A percentile compares a stretch with the other conserved stretches of the same genome.
These are phyloP conservation scores for Podarcis siculus DNA, from an alignment of 2,797 vertebrate species.

Conservation along the genomic window DNA sequence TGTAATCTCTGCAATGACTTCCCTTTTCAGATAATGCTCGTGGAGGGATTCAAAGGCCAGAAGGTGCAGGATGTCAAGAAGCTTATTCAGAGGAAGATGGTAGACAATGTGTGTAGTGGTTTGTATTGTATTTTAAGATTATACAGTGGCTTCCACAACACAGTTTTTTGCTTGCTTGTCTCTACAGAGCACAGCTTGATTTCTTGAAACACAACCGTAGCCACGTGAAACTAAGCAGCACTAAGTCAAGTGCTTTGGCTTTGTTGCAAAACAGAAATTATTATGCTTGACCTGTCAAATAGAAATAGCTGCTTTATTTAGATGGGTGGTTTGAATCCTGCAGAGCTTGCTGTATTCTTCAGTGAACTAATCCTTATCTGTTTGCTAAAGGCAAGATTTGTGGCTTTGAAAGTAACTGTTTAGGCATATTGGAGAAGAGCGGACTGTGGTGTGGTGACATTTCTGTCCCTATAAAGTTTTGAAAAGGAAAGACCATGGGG, in stretches of 20 bases:
- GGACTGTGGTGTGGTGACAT: background rate
- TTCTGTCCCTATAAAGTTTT: background rate
- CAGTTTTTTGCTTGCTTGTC: background rate
- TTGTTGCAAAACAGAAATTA: background rate
- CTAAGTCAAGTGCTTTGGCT: background rate
- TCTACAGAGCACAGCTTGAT: constrained; percentile 2
- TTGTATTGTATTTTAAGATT: background rate
- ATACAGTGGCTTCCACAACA: background rate
- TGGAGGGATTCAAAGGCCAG: constrained; percentile 91
- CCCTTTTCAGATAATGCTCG: constrained; percentile 90
- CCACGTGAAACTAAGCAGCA: background rate
- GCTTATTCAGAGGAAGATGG: constrained; percentile 91
- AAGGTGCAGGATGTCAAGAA: constrained; percentile 98
- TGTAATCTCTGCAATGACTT: background rate
- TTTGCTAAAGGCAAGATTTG: background rate
- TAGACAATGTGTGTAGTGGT: constrained; percentile 82
- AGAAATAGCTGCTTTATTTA: background rate
- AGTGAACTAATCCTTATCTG: background rate
- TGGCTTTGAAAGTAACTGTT: background rate
- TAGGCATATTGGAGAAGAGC: background rate
- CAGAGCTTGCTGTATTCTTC: background rate
- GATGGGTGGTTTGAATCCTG: background rate
- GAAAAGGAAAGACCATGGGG: background rate
- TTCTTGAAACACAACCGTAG: background rate
- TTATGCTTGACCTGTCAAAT: background rate